Evolutionary conservation across 2,888 invertebrate species (phyloP), one percentile per base, ranked within the genome.

Genomic region (Calliphora vomitoria): DNA sequence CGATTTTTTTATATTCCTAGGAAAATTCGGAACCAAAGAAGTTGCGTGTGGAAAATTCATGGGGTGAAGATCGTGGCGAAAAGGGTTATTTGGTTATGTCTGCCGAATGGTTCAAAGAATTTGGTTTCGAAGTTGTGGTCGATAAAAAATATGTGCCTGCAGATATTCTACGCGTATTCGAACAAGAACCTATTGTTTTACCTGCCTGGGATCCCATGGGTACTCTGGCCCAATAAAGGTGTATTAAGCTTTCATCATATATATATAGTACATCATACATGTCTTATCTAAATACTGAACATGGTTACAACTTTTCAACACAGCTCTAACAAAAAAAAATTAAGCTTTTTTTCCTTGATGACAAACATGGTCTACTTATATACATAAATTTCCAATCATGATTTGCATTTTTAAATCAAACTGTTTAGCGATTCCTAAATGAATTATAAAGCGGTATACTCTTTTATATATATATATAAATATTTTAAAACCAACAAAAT

Each of bases 121-220:
- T 97, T 91, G 97, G 97, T 0, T 97, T 97, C 91, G 98, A 98
- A 95, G 96, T 98, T 88, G 98, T 97, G 3, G 96, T 98, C 35
- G 98, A 98, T 93, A 97, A 97, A 93, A 97, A 97, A 91, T 96
- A 95, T 91, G 96, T 98, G 35, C 95, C 97, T 8, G 94, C 94
- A 1, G 96, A 96, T 62, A 96, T 98, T 10, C 91, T 98, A 89
- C 95, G 95, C 84, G 97, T 98, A 18, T 97, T 97, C 92, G 95
- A 96, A 71, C 96, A 96, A 92, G 95, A 96, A 84, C 96, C 98
- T 0, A 95, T 96, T 85, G 95, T 97, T 53, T 94, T 98, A 91
- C 98, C 98, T 4, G 98, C 98, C 0, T 98, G 98, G 98, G 98
- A 98, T 94, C 98, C 98, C 2, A 98, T 98, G 97, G 98, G 98